These are phyloP conservation scores for Cordilura impudica DNA, from an alignment of 2,888 invertebrate species.

Conservation along the genomic window DNA sequence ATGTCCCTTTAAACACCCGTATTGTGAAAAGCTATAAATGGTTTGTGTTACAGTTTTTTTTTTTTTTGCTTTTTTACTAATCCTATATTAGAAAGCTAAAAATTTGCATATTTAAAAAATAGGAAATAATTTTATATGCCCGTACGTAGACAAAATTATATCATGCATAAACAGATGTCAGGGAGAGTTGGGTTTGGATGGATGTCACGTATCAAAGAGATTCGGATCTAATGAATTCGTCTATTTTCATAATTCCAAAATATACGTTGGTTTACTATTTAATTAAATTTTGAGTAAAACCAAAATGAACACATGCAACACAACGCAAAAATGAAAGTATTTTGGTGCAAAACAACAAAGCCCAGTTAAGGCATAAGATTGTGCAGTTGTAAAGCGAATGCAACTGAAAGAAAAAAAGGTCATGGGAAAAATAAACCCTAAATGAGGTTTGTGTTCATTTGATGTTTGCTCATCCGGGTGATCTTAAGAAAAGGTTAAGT, in stretches of 20 bases:
- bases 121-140: conserved; percentile 15
- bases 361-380: background rate
- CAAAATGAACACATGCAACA: background rate
- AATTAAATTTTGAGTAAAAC: conserved; percentile 22
- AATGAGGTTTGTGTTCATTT: background rate
- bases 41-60: conserved; percentile 55
- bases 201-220: conserved; percentile 15
- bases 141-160: background rate
- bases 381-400: background rate
- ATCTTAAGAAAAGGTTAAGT: conserved; percentile 26
- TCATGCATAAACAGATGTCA: conserved; percentile 5
- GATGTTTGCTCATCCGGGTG: background rate
- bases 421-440: conserved; percentile 34
- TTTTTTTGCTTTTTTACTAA: conserved; percentile 9
- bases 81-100: conserved; percentile 31
- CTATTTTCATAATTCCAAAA: background rate
- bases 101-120: conserved; percentile 56
- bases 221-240: conserved; percentile 2
- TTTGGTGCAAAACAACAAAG: conserved; percentile 9
- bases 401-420: conserved; percentile 21
- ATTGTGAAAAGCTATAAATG: conserved; percentile 38
- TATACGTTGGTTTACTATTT: conserved; percentile 9
- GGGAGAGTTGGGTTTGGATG: conserved; percentile 5
- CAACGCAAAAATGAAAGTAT: conserved; percentile 1
- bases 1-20: conserved; percentile 38